Base-by-base conservation (phyloP, 2,888 invertebrate species). In the Sminthurides aquaticus region DNA sequence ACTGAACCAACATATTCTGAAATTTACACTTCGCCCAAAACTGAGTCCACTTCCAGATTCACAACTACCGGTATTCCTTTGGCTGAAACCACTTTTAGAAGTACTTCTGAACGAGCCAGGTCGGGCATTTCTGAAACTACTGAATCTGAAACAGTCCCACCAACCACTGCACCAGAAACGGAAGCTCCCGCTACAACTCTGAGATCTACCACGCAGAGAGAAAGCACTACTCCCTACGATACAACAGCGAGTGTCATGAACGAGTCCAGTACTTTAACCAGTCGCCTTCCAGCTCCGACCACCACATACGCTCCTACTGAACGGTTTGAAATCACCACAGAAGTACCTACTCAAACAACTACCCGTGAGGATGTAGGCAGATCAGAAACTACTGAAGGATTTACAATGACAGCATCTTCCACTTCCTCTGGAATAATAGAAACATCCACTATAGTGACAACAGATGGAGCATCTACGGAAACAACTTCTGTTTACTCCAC, bases 161-260 rank as follows among this genome's bases (percentile, higher is more conserved):
- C 56, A 56, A 15, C 56, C 11, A 56, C 22, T 26, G 26, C 27
- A 48, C 25, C 57, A 58, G 62, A 59, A 43, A 66, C 66, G 18
- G 43, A 43, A 43, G 43, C 18, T 43, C 8, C 43, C 18, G 18
- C 43, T 43, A 43, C 49, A 54, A 49, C 18, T 5, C 3, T 26
- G 25, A 18, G 11, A 27, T 52, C 34, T 25, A 58, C 29, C 49
- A 55, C 26, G 25, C 25, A 29, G 25, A 57, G 25, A 43, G 18
- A 11, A 43, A 18, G 43, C 43, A 11, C 18, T 8, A 43, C 43
- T 43, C 8, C 43, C 43, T 8, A 43, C 8, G 43, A 8, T 43
- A 18, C 8, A 18, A 8, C 43, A 11, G 43, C 11, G n/a, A n/a
- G n/a, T n/a, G n/a, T n/a, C n/a, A n/a, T n/a, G n/a, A n/a, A n/a